Evolutionary conservation across 37 sponge, comb jelly and placozoan genomes (phyloP).

Genomic region (Cliona cf. orientalis): DNA sequence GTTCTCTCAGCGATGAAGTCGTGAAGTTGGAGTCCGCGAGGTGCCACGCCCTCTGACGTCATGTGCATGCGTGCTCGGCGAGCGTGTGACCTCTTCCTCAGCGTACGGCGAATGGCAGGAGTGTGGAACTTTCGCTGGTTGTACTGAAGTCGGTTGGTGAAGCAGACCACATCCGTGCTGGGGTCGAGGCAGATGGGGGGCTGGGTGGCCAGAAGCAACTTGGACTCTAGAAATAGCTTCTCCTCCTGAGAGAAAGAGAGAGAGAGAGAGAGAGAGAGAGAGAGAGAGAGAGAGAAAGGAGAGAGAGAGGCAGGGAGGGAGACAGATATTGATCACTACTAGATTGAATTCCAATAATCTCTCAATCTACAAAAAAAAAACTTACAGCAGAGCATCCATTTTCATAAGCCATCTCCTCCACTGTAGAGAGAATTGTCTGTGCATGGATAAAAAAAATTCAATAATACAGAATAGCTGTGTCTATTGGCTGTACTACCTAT

Average conservation of each 20-base stretch:
- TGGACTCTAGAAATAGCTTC: constrained; percentile 51
- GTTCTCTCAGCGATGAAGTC: constrained; percentile 14
- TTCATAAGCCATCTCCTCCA: constrained; percentile 37
- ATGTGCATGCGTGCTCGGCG: constrained; percentile 5
- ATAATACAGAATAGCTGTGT: too few species aligned
- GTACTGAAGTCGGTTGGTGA: constrained; percentile 79
- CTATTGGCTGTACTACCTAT: not conserved
- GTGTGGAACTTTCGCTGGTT: constrained; percentile 57
- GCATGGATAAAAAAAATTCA: constrained; percentile 18
- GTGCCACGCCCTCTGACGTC: constrained; percentile 1
- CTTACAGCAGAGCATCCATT: constrained; percentile 50
- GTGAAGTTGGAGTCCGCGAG: constrained; percentile 8
- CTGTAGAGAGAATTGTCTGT: constrained; percentile 45
- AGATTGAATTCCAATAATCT: too few species aligned
- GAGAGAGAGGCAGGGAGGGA: not conserved
- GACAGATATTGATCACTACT: too few species aligned
- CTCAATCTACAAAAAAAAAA: too few species aligned
- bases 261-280: not conserved
- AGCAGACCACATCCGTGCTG: constrained; percentile 67
- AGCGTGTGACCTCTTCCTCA: constrained; percentile 33
- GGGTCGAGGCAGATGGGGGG: constrained; percentile 79
- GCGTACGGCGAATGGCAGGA: constrained; percentile 24
- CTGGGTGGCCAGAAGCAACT: constrained; percentile 60
- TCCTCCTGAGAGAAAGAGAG: constrained; percentile 44
- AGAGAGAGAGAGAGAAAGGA: not conserved